Conservation (phyloP, 2,888 invertebrate species). For the Lasioglossum morio region DNA sequence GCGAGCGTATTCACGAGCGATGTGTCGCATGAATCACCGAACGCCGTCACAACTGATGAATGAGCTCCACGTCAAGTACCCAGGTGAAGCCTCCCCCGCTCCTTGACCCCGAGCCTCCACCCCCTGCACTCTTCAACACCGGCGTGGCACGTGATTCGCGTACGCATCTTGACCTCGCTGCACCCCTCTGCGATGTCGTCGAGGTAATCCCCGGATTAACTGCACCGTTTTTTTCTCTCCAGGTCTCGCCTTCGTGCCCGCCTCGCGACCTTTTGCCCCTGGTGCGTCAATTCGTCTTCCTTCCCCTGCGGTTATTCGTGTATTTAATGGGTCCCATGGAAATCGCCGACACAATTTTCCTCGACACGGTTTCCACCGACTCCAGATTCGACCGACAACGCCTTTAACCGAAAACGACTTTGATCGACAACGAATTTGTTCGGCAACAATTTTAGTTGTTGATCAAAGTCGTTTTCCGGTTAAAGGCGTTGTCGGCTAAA, state of each 20-base stretch:
- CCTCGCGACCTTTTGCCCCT: background rate
- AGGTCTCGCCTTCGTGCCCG: background rate
- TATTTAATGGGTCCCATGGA: no score
- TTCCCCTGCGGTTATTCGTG: background rate
- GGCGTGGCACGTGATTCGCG: constrained; percentile 29
- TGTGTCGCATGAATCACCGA: constrained; percentile 59
- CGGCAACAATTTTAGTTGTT: no score
- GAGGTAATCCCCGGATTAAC: constrained; percentile 38
- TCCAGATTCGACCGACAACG: no score
- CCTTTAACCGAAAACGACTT: no score
- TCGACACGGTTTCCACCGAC: no score
- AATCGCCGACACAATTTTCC: no score
- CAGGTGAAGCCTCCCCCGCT: constrained; percentile 23
- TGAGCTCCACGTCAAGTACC: constrained; percentile 48
- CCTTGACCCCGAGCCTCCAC: constrained; percentile 4
- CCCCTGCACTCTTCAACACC: background rate
- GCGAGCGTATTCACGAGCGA: background rate
- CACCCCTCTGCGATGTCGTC: background rate
- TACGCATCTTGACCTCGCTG: constrained; percentile 54
- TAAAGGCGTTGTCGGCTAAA: no score
- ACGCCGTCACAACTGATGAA: constrained; percentile 54
- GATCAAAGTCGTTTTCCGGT: no score
- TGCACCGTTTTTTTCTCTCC: background rate
- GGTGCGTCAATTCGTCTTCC: background rate
- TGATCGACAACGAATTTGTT: no score